Conservation (phyloP, 1,140 invertebrate genomes). For the Papilio machaon region DNA sequence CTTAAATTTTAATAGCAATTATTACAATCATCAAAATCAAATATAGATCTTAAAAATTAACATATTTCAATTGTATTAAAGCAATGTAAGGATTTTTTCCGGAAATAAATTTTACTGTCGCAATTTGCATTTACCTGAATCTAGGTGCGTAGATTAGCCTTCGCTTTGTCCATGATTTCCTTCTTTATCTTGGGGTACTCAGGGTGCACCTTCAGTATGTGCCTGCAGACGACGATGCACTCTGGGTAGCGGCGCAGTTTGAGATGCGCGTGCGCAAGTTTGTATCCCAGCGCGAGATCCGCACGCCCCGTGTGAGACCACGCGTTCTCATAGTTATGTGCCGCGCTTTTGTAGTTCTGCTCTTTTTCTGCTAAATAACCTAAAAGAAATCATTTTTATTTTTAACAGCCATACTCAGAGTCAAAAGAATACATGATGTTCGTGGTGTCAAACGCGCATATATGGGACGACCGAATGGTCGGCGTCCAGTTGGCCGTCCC, state of each 20-base stretch:
- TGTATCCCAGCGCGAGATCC: slow-evolving; percentile 94
- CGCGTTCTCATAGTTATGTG: slow-evolving; percentile 91
- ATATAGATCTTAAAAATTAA: slow-evolving; percentile 21
- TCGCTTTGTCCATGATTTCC: slow-evolving; percentile 97
- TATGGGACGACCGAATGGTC: too few relatives aligned
- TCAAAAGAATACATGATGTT: too few relatives aligned
- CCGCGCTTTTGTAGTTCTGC: slow-evolving; percentile 94
- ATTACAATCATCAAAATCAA: not conserved
- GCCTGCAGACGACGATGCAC: slow-evolving; percentile 83
- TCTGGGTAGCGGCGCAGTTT: slow-evolving; percentile 96
- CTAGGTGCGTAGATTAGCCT: slow-evolving; percentile 89
- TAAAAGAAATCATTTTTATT: slow-evolving; percentile 37
- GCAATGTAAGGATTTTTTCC: too few relatives aligned
- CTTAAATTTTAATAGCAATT: not conserved
- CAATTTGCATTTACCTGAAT: not conserved
- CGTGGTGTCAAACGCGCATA: too few relatives aligned
- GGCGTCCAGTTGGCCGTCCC: too few relatives aligned
- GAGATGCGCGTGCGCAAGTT: slow-evolving; percentile 94
- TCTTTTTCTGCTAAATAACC: slow-evolving; percentile 96
- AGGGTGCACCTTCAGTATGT: slow-evolving; percentile 90
- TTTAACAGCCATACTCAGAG: too few relatives aligned
- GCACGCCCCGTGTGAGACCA: slow-evolving; percentile 92
- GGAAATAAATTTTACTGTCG: too few relatives aligned
- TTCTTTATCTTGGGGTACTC: slow-evolving; percentile 96
- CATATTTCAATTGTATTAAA: not conserved